Evolutionary conservation across 2,888 invertebrate species (phyloP), one percentile per base, ranked within the genome.

Genomic region (Machimus rusticus): DNA sequence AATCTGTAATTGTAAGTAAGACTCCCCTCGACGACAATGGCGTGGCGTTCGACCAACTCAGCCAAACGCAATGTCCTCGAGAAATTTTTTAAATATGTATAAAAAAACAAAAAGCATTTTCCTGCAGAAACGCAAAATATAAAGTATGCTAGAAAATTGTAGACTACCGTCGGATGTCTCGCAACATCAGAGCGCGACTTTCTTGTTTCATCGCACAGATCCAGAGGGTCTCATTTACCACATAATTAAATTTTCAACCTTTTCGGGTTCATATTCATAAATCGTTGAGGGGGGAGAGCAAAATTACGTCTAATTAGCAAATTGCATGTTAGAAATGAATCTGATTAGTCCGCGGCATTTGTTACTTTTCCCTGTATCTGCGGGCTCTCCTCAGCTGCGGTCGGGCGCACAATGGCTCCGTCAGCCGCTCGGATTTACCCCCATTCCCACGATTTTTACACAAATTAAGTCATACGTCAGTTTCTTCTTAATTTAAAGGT

Each of bases 391-490:
- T 23, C 19, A 12, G 66, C 74, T 16, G 85, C 43, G 23, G 74
- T 28, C 66, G 66, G 12, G 66, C 23, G 66, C 16, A 85, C 85
- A 85, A 85, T 85, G 14, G 74, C 31, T 66, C 74, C 74, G 28
- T 51, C 85, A 43, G 46, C 74, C 46, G 74, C 87, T 88, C 84
- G 86, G 84, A 88, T 88, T 39, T 88, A 88, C 82, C 88, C 88
- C 74, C 88, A 87, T 88, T 88, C 88, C 87, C 88, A 88, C 88
- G 88, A 88, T 88, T 88, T 88, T 88, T 88, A 88, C 88, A 88
- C 88, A 88, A 88, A 88, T 88, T 88, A 88, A 88, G 87, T 88
- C 87, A 88, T 88, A 88, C 88, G 77, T 86, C 86, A 86, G 86
- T 77, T 86, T 86, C 55, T 77, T 77, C 55, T 55, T 86, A 77